Evolutionary conservation across 2,113 vertebrate genomes (phyloP).

Genomic region (Sialia sialis): DNA sequence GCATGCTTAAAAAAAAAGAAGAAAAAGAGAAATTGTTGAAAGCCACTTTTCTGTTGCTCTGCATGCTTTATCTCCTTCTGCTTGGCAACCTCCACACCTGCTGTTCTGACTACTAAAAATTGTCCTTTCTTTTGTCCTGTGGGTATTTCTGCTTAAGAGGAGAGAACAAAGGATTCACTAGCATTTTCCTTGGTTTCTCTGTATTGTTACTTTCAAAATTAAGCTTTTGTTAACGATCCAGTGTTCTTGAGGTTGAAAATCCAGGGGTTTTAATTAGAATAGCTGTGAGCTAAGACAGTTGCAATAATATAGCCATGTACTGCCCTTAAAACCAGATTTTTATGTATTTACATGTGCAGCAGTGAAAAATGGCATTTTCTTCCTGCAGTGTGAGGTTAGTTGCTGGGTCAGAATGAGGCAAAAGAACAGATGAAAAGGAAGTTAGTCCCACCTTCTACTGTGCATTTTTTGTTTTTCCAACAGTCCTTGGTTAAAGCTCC

Average conservation of each 20-base stretch:
- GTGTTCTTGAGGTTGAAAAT: not conserved
- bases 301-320: not conserved
- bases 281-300: not conserved
- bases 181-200: not conserved
- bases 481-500: not conserved
- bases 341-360: not conserved
- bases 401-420: not conserved
- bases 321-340: not conserved
- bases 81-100: constrained; percentile 38
- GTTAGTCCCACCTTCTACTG: not conserved
- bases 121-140: not conserved
- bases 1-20: not conserved
- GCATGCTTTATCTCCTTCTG: not conserved
- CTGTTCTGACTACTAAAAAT: constrained; percentile 42
- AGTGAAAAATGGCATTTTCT: not conserved
- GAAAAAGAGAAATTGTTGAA: not conserved
- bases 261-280: not conserved
- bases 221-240: not conserved
- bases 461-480: not conserved
- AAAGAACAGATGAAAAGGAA: not conserved
- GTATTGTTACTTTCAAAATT: not conserved
- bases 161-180: not conserved
- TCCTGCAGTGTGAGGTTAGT: not conserved
- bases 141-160: not conserved
- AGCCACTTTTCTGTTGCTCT: constrained; percentile 2